Evolutionary conservation across 2,888 invertebrate species (phyloP).

Genomic region (Anodontia alba): DNA sequence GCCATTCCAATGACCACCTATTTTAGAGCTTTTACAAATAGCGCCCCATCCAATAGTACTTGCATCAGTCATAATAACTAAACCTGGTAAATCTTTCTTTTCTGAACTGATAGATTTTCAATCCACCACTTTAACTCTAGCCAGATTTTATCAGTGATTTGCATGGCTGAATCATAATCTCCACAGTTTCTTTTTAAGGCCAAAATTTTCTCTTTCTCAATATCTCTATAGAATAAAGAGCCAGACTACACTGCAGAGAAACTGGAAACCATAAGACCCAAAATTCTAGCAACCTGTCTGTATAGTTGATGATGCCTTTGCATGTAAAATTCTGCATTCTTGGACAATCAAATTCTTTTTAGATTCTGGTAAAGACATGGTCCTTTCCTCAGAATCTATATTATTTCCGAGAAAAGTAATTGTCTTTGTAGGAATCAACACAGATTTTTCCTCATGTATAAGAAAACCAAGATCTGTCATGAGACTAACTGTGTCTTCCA

Average conservation of each 20-base stretch:
- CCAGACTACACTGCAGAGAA: constrained; percentile 31
- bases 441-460: constrained; percentile 46
- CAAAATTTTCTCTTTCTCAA: constrained; percentile 28
- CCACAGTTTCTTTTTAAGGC: constrained; percentile 23
- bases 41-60: constrained; percentile 24
- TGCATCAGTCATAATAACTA: constrained; percentile 22
- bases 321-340: neutral
- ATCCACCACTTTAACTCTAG: constrained; percentile 28
- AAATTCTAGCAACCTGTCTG: constrained; percentile 16
- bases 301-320: neutral
- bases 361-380: constrained; percentile 33
- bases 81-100: neutral
- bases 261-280: constrained; percentile 16
- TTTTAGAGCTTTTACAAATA: neutral
- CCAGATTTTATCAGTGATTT: neutral
- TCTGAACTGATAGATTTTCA: neutral
- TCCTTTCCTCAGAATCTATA: constrained; percentile 23
- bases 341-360: constrained; percentile 14
- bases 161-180: constrained; percentile 18
- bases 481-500: constrained; percentile 29
- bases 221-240: constrained; percentile 15
- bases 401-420: constrained; percentile 47
- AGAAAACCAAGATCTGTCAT: constrained; percentile 50
- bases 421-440: constrained; percentile 33
- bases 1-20: constrained; percentile 25